Conservation (phyloP, 2,888 invertebrate genomes). For the Helleia helle region DNA sequence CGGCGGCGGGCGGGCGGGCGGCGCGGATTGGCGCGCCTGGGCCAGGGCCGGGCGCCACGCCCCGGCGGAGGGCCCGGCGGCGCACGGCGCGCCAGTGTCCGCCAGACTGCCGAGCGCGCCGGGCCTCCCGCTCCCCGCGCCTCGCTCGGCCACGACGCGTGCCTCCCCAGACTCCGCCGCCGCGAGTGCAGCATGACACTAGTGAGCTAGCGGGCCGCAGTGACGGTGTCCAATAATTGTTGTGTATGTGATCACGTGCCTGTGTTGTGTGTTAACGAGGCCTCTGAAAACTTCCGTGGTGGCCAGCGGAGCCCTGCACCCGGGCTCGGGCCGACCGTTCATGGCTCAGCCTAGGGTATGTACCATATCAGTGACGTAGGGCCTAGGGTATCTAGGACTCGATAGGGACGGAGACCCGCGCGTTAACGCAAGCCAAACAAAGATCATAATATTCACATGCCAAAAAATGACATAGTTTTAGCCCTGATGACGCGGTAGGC, state of each 20-base stretch:
- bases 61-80: constrained; percentile 37
- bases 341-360: constrained; percentile 94
- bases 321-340: constrained; percentile 84
- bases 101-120: constrained; percentile 72
- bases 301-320: constrained; percentile 73
- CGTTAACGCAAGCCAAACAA: too few species aligned
- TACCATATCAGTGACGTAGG: constrained; percentile 32
- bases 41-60: constrained; percentile 31
- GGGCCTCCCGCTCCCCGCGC: constrained; percentile 73
- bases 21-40: constrained; percentile 12
- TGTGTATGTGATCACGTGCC: constrained; percentile 70
- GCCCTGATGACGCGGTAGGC: too few species aligned
- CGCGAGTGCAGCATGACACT: constrained; percentile 74
- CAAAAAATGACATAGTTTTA: too few species aligned
- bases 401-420: too few species aligned
- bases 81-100: constrained; percentile 65
- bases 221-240: constrained; percentile 63
- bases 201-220: constrained; percentile 73
- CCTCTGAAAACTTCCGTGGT: constrained; percentile 71
- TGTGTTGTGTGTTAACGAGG: constrained; percentile 66
- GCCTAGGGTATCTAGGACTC: too few species aligned
- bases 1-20: constrained; percentile 38
- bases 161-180: constrained; percentile 51
- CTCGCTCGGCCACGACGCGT: constrained; percentile 69
- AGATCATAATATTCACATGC: background rate